A percentile compares a stretch with the other conserved stretches of the same genome.
These are phyloP conservation scores for Alsophila aescularia DNA, from an alignment of 2,888 invertebrate genomes.

Conservation along the genomic window DNA sequence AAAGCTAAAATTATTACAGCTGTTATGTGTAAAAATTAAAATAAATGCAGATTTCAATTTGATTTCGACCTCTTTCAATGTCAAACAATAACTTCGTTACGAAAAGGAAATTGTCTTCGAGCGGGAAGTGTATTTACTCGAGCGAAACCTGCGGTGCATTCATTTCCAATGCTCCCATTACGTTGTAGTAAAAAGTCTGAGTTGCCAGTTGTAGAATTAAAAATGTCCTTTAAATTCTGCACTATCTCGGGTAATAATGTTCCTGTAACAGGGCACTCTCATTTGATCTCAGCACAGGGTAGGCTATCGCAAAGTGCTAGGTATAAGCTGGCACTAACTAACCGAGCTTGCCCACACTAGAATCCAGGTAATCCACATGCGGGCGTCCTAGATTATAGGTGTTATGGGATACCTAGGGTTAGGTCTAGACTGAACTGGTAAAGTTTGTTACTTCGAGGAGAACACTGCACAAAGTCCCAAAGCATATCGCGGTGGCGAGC, in stretches of 20 bases:
- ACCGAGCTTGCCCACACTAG: conserved; percentile 21
- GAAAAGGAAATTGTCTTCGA: too few species aligned
- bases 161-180: too few species aligned
- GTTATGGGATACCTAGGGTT: conserved; percentile 2
- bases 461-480: not conserved
- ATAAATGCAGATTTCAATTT: too few species aligned
- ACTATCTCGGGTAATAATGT: not conserved
- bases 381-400: conserved; percentile 12
- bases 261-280: conserved; percentile 1
- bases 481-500: too few species aligned
- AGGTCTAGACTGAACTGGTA: not conserved
- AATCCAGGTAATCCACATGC: conserved; percentile 17
- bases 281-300: conserved; percentile 14
- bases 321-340: conserved; percentile 39
- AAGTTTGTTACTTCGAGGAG: not conserved
- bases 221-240: too few species aligned
- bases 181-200: too few species aligned
- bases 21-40: too few species aligned
- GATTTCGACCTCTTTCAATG: too few species aligned
- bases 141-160: not conserved
- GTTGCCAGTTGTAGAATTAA: too few species aligned
- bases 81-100: too few species aligned
- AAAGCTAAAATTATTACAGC: too few species aligned
- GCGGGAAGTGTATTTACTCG: too few species aligned
- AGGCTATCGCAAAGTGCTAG: conserved; percentile 28